A percentile compares a stretch with the other conserved stretches of the same genome.
These are phyloP conservation scores for Camarhynchus parvulus DNA, from an alignment of 2,113 vertebrate species.

Conservation along the genomic window DNA sequence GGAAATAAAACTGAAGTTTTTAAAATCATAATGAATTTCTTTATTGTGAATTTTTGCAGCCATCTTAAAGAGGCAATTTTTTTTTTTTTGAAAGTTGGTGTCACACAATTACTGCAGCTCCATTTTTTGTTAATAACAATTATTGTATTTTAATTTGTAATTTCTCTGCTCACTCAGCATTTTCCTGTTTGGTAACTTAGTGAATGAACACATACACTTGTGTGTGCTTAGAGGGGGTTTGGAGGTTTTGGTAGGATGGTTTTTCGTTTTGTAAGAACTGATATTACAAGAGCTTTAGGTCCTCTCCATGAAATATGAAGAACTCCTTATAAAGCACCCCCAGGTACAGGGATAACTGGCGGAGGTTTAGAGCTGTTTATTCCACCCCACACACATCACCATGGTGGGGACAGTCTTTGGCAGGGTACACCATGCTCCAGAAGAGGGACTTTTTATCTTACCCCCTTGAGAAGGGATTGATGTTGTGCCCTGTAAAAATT, in stretches of 20 bases:
- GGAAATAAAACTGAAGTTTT: background rate
- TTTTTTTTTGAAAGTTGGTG: background rate
- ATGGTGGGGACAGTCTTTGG: accelerated
- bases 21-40: background rate
- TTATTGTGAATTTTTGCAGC: background rate
- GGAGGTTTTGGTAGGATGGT: accelerated
- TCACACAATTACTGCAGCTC: background rate
- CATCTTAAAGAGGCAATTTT: background rate
- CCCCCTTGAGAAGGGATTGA: accelerated
- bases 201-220: background rate
- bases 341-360: background rate
- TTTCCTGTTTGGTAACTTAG: background rate
- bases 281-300: background rate
- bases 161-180: background rate
- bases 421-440: accelerated
- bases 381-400: background rate
- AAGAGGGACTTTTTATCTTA: background rate
- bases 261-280: background rate
- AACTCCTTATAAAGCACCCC: background rate
- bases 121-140: background rate
- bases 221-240: background rate
- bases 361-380: background rate
- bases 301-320: background rate
- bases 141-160: background rate
- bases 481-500: background rate